These are phyloP conservation scores for Pipistrellus pygmaeus DNA, from an alignment of 2,797 vertebrate genomes.

Conservation along the genomic window DNA sequence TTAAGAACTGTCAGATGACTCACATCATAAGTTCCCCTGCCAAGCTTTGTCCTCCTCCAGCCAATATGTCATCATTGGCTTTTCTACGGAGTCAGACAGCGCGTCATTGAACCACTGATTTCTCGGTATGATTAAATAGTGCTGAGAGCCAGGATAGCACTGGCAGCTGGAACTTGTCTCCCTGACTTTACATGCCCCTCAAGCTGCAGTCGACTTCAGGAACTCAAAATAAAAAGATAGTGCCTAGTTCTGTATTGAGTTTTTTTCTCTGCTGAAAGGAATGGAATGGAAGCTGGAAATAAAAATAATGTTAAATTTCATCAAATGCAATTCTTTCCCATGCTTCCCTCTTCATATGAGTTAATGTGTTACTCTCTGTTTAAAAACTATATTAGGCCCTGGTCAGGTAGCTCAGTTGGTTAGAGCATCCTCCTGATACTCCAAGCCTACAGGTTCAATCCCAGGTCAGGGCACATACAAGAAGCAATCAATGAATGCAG, in stretches of 20 bases:
- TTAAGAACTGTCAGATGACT: not conserved
- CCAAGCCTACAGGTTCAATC: too few species aligned
- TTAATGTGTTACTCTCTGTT: not conserved
- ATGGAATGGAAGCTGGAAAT: not conserved
- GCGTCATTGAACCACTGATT: not conserved
- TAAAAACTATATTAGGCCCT: not conserved
- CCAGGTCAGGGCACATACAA: too few species aligned
- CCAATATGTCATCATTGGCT: not conserved
- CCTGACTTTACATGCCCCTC: not conserved
- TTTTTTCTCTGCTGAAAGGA: not conserved
- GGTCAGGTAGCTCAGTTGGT: too few species aligned
- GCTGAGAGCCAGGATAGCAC: not conserved
- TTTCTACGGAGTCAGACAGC: not conserved
- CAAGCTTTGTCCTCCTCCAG: not conserved
- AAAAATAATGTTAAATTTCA: not conserved
- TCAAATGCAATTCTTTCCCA: not conserved
- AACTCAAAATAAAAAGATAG: not conserved
- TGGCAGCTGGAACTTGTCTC: not conserved
- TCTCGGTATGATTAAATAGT: not conserved
- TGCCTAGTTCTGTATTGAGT: not conserved
- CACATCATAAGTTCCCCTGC: not conserved
- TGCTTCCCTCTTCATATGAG: not conserved
- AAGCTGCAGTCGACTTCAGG: not conserved
- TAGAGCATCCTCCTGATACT: too few species aligned
- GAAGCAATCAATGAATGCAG: too few species aligned